Evolutionary conservation across 2,113 vertebrate species (phyloP).

Genomic region (Callithrix jacchus): DNA sequence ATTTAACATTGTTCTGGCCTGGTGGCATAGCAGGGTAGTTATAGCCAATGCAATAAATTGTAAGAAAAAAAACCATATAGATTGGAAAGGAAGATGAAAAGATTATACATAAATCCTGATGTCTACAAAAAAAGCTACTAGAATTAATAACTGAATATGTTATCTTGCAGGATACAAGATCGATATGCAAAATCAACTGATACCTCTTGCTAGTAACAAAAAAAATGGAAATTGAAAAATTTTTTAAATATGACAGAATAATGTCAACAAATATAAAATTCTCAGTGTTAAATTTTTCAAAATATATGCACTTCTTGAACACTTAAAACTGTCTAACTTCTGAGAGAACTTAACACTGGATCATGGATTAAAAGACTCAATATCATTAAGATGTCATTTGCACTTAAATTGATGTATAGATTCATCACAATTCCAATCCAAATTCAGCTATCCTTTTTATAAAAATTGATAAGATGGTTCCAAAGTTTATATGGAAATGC

Average conservation of each 20-base stretch:
- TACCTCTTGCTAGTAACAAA: background rate
- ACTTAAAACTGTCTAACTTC: background rate
- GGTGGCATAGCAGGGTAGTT: accelerated
- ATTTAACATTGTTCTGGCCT: background rate
- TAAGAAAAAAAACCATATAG: background rate
- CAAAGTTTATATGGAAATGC: background rate
- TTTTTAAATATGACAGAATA: background rate
- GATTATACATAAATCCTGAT: background rate
- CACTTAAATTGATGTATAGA: background rate
- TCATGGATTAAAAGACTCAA: background rate
- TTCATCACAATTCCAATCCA: background rate
- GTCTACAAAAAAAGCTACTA: background rate
- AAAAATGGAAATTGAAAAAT: background rate
- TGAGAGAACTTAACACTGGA: background rate
- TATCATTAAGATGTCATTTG: background rate
- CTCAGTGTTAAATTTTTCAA: background rate
- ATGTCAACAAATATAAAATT: background rate
- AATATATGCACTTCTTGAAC: background rate
- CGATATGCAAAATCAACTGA: background rate
- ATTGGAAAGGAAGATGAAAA: background rate
- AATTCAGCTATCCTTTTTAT: background rate
- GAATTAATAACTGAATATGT: background rate
- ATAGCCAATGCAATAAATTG: background rate
- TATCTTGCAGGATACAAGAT: background rate
- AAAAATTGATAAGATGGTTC: background rate